A percentile compares a stretch with the other conserved stretches of the same genome.
Conservation (phyloP, 2,888 invertebrate species). For the Drosophila maculinotata region DNA sequence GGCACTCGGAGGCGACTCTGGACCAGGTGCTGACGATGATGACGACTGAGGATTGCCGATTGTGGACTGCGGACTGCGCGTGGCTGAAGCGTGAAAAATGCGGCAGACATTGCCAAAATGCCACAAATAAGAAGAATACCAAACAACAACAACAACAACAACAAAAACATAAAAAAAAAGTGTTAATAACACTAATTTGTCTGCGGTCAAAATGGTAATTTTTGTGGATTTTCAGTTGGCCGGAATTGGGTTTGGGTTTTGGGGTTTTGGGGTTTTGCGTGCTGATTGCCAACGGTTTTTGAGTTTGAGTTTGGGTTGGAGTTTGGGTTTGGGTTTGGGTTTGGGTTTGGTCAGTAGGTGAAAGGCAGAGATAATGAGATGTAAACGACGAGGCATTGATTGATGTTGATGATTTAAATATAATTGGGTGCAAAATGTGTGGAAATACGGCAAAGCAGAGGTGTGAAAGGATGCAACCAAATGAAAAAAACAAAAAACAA, state of each 20-base stretch:
- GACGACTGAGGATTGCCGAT: slow-evolving; percentile 30
- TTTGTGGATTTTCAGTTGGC: slow-evolving; percentile 75
- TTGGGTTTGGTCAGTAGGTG: slow-evolving; percentile 68
- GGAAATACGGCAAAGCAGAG: slow-evolving; percentile 16
- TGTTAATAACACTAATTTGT: slow-evolving; percentile 81
- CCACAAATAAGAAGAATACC: slow-evolving; percentile 54
- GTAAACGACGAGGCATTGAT: slow-evolving; percentile 66
- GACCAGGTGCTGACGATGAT: slow-evolving; percentile 55
- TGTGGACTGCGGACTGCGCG: slow-evolving; percentile 46
- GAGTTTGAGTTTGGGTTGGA: slow-evolving; percentile 47
- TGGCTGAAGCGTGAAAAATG: slow-evolving; percentile 77
- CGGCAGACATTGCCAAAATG: slow-evolving; percentile 67
- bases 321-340: slow-evolving; percentile 41
- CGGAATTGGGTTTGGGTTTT: slow-evolving; percentile 47
- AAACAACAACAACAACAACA: slow-evolving; percentile 12
- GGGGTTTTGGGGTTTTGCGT: slow-evolving; percentile 47
- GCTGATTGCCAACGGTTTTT: slow-evolving; percentile 63
- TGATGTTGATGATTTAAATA: slow-evolving; percentile 48
- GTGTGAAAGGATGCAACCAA: slow-evolving; percentile 17
- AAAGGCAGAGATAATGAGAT: slow-evolving; percentile 75
- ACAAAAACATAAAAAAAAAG: slow-evolving; percentile 49
- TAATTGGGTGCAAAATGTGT: slow-evolving; percentile 75
- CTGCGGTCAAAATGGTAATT: slow-evolving; percentile 79
- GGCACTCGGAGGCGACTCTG: slow-evolving; percentile 55
- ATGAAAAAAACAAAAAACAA: neutral